Evolutionary conservation across 2,797 vertebrate genomes (phyloP).

Genomic region (Lutjanus argentimaculatus): DNA sequence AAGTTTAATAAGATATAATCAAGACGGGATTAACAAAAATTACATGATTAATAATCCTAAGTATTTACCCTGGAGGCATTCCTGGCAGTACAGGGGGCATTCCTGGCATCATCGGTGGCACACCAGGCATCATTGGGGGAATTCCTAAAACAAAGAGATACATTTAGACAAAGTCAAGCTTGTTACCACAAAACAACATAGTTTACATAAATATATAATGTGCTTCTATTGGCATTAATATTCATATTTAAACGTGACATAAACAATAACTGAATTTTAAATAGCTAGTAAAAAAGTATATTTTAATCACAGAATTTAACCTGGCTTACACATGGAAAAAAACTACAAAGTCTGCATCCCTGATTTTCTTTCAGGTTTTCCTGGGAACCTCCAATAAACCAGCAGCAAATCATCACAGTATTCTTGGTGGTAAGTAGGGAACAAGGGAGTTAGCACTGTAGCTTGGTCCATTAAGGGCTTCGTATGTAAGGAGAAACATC

Average conservation of each 20-base stretch:
- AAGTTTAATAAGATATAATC: background rate
- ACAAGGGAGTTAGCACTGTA: too few species aligned
- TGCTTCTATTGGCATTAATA: background rate
- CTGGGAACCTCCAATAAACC: too few species aligned
- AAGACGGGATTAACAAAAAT: background rate
- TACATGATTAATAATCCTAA: background rate
- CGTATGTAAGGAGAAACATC: too few species aligned
- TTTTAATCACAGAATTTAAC: too few species aligned
- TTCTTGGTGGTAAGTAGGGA: too few species aligned
- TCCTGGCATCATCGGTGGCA: conserved; percentile 94
- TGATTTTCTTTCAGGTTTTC: too few species aligned
- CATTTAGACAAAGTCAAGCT: background rate
- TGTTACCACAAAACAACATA: background rate
- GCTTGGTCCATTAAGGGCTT: too few species aligned
- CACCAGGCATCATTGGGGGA: conserved; percentile 93
- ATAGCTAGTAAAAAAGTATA: background rate
- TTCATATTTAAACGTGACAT: background rate
- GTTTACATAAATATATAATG: too few species aligned
- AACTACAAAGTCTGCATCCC: too few species aligned
- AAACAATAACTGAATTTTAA: background rate
- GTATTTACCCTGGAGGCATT: conserved; percentile 92
- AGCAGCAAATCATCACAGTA: too few species aligned
- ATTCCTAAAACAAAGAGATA: conserved; percentile 85
- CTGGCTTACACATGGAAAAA: too few species aligned
- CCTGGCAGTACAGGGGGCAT: conserved; percentile 94